phyloP scores from a whole-genome alignment of 1,140 invertebrate species.

The Drosophila pachea region DNA sequence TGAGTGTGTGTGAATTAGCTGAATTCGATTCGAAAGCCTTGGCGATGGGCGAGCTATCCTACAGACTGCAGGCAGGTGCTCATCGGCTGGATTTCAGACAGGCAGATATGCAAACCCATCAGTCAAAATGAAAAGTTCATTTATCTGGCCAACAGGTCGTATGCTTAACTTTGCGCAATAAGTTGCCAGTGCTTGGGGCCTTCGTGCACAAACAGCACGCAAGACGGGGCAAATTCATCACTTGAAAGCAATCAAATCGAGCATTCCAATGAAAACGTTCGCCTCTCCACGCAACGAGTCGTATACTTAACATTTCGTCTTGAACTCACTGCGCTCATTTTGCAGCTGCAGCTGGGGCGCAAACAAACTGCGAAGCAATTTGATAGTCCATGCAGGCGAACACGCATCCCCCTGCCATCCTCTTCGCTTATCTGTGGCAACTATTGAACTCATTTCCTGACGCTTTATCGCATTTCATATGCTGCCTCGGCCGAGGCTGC shows the following conservation, averaged over 20 bases:
- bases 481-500: not conserved
- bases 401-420: not conserved
- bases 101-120: no score
- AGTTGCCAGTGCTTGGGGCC: no score
- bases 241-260: no score
- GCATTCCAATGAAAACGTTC: no score
- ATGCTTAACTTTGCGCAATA: not conserved
- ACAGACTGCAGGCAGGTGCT: not conserved
- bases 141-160: not conserved
- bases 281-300: not conserved
- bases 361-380: not conserved
- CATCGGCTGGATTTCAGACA: no score
- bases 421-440: not conserved
- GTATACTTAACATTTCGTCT: not conserved
- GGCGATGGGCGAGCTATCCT: no score
- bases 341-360: not conserved
- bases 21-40: not conserved
- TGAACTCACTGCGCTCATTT: not conserved
- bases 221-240: no score
- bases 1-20: not conserved
- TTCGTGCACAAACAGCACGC: no score
- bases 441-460: conserved; percentile 8
- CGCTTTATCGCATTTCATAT: conserved; percentile 14
- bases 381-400: not conserved
- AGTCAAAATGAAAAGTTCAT: not conserved